Base-by-base conservation (phyloP, 2,888 invertebrate genomes). In the Cyrtodaria siliqua region DNA sequence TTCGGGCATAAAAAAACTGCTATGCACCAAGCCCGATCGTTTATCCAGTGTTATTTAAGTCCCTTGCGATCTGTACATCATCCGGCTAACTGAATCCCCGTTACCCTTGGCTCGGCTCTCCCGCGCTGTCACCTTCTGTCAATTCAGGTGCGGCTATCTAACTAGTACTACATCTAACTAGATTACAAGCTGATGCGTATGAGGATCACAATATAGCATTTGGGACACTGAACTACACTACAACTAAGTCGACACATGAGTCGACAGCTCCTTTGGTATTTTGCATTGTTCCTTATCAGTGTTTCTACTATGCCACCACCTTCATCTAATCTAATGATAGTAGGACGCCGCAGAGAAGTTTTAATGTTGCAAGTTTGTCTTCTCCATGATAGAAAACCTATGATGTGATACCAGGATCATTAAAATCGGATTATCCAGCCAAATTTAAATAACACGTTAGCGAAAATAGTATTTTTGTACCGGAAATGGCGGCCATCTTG, bases 301-400 rank as follows among this genome's bases (percentile, higher is more conserved):
- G 79, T 78, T 57, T 52, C 57, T 66, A 78, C 80, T 52, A 80
- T 76, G n/a, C 80, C 73, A 72, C 42, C 56, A 49, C 77, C 76
- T 52, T 84, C 76, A 57, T 78, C 71, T 61, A 80, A 59, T 53
- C 80, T 60, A 14, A 16, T 33, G 14, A n/a, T n/a, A n/a, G n/a
- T n/a, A n/a, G n/a, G n/a, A n/a, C n/a, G n/a, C n/a, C n/a, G n/a
- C n/a, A n/a, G n/a, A 33, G 33, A 33, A 8, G 33, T 33, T 33
- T 33, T 33, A 33, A 33, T 33, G 33, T 33, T 33, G 33, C 33
- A 33, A 4, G 12, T 33, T 33, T 33, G 33, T 33, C 33, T 33
- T 33, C 33, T 33, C 33, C 33, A 33, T 33, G 33, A 33, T 12
- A 12, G 33, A 8, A 33, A 33, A 33, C 4, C 6, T 33, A 33